Conservation (phyloP, 1,140 invertebrate genomes). For the Pantala flavescens region DNA sequence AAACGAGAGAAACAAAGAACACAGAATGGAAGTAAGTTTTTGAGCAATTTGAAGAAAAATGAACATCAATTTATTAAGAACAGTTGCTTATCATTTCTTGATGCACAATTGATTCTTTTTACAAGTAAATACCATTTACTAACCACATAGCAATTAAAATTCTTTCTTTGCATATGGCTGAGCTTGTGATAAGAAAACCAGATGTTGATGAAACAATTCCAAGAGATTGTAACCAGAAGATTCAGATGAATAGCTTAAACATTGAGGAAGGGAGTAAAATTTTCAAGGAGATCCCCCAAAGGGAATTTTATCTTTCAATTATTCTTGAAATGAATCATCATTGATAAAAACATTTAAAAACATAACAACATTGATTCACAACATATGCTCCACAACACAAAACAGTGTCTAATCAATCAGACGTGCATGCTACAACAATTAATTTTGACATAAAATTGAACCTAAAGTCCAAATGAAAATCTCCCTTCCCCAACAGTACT, state of each 20-base stretch:
- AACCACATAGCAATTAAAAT: background rate
- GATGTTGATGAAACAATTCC: constrained; percentile 2
- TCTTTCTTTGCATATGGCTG: background rate
- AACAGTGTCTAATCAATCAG: too few relatives aligned
- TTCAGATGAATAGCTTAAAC: background rate
- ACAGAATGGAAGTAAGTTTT: constrained; percentile 7
- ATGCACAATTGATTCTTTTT: background rate
- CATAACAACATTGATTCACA: too few relatives aligned
- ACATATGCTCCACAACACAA: too few relatives aligned
- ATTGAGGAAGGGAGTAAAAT: background rate
- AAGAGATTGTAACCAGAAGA: constrained; percentile 5
- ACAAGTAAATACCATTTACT: background rate
- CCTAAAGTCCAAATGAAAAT: background rate
- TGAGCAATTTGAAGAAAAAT: background rate
- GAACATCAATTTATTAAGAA: background rate
- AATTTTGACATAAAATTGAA: too few relatives aligned
- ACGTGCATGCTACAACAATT: too few relatives aligned
- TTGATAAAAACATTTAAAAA: too few relatives aligned
- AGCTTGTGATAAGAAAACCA: background rate
- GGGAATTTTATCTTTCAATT: too few relatives aligned
- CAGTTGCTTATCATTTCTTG: background rate
- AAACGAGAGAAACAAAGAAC: constrained; percentile 1
- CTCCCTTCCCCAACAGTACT: background rate
- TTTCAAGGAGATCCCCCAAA: too few relatives aligned
- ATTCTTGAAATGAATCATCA: too few relatives aligned